Base-by-base conservation (phyloP, 2,113 vertebrate species). In the Salvelinus namaycush region DNA sequence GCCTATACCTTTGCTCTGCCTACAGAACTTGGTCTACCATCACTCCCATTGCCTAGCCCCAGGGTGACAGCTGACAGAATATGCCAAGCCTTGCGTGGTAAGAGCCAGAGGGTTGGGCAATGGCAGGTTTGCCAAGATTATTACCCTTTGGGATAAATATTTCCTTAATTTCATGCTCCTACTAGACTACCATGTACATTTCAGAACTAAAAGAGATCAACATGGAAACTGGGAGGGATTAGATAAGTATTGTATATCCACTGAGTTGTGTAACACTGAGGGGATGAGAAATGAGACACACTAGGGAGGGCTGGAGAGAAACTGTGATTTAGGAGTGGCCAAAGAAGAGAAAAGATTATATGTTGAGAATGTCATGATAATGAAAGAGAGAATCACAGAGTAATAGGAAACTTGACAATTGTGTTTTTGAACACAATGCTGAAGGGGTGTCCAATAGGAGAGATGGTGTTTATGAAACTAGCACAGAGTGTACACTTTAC, bases 381-480 rank as follows among this genome's bases (percentile, higher is more conserved):
- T 69, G 71, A 22, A 68, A 18, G 5, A 77, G 16, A 24, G 9
- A 49, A 84, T 57, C 51, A 29, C 16, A 1, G 72, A 65, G 80
- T 12, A 80, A 3, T 9, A 59, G 73, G 88, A 64, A 88, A 85
- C 80, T 48, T 77, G 76, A 89, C 31, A 34, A 83, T 78, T 62
- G 12, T 0, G 39, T 44, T 57, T 49, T 76, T 14, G 60, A 78
- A n/a, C 1, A 76, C 49, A 78, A 76, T 72, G 68, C 68, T 44
- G 39, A 16, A 16, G 14, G 31, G 29, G n/a, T 39, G 67, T 67
- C 49, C 72, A 34, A 31, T 11, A 12, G 8, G 26, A 22, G 39
- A 3, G 9, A 9, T 44, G 39, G 2, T 11, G 39, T 44, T 54
- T 18, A 54, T 54, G 3, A 44, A 54, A 54, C 16, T 5, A 54